Conservation (phyloP, 2,888 invertebrate genomes). For the Sarcophaga subvicina region DNA sequence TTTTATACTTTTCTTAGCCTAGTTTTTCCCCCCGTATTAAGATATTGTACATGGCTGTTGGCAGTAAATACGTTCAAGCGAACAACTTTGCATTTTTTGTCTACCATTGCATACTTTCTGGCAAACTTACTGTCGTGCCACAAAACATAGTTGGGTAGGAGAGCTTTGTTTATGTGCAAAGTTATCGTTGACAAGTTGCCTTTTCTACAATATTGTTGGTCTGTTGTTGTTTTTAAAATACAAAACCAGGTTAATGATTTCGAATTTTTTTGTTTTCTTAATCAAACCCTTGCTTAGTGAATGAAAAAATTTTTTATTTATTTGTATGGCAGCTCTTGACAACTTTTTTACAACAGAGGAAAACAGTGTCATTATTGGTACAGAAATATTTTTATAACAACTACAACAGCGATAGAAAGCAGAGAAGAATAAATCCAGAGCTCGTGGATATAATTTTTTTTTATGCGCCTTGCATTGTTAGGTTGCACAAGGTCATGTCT, state of each 20-base stretch:
- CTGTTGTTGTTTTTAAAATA: background rate
- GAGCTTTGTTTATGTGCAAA: background rate
- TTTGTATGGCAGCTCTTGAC: background rate
- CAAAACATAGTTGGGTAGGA: background rate
- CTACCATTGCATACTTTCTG: constrained; percentile 12
- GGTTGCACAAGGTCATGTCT: constrained; percentile 16
- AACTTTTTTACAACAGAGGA: background rate
- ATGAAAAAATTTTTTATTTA: background rate
- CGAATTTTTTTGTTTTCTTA: background rate
- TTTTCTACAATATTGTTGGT: too few species aligned
- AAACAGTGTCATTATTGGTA: background rate
- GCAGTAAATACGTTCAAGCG: constrained; percentile 38
- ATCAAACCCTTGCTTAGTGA: too few species aligned
- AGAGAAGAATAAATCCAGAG: too few species aligned
- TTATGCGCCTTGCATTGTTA: background rate
- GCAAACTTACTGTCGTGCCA: constrained; percentile 34
- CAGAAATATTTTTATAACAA: background rate
- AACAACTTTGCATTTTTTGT: too few species aligned
- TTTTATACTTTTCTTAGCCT: too few species aligned
- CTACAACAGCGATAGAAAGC: too few species aligned
- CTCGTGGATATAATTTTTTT: too few species aligned
- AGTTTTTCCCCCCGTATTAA: too few species aligned
- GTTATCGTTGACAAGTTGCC: too few species aligned
- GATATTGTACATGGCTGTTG: background rate
- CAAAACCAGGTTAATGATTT: constrained; percentile 60